These are phyloP conservation scores for Vulpes lagopus DNA, from an alignment of 2,113 vertebrate genomes.

Conservation along the genomic window DNA sequence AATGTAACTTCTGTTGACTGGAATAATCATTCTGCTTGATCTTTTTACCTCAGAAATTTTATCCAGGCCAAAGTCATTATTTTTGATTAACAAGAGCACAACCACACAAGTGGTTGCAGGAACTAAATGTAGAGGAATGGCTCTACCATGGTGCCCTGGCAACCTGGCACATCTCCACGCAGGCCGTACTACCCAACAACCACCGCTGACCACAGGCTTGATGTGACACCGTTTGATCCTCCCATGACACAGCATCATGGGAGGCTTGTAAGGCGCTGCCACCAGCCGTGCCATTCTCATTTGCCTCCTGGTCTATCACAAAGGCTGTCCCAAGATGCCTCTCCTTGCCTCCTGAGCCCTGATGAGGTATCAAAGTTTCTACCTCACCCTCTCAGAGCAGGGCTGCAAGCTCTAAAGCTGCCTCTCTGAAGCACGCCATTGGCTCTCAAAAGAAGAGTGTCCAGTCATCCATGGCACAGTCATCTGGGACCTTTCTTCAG, in stretches of 20 bases:
- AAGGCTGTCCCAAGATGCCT: not conserved
- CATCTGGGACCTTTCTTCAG: not conserved
- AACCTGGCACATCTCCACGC: not conserved
- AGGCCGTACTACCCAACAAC: not conserved
- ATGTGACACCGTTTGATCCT: not conserved
- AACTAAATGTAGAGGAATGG: not conserved
- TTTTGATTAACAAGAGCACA: not conserved
- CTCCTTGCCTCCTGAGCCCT: not conserved
- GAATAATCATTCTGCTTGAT: not conserved
- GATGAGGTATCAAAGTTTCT: not conserved
- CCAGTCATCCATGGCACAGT: not conserved
- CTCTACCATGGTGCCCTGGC: not conserved
- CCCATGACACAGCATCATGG: not conserved
- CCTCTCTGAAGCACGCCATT: not conserved
- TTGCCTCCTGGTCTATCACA: not conserved
- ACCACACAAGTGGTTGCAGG: not conserved
- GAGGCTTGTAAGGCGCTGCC: not conserved
- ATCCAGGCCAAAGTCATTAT: not conserved
- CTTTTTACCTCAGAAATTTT: not conserved
- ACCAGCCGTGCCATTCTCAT: not conserved
- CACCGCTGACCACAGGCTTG: not conserved
- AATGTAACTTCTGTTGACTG: not conserved
- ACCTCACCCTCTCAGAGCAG: not conserved
- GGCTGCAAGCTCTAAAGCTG: not conserved
- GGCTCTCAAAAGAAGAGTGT: too few species aligned